Base-by-base conservation (phyloP, 2,888 invertebrate species). In the Gortyna flavago region DNA sequence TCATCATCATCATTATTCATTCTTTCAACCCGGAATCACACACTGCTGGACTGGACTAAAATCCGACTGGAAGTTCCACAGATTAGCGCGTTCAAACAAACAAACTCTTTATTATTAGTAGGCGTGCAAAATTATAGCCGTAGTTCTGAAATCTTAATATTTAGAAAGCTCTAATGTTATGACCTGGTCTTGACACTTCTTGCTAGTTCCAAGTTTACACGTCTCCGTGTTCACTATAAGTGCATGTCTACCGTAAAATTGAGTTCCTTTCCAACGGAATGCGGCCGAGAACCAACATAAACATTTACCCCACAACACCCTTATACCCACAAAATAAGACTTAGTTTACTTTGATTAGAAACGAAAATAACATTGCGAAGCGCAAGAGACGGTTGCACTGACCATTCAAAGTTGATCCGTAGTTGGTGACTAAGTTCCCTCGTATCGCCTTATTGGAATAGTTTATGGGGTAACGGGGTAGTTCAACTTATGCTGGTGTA, bases 231-330 rank as follows among this genome's bases (percentile, higher is more conserved):
- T 69, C 69, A 88, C 90, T 87, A 86, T 85, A 88, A 91, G 90
- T 91, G 90, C 91, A 92, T 90, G 89, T 92, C 92, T 90, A 89
- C 89, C 91, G 93, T 92, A 92, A 94, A 95, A 95, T 94, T 94
- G 93, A 93, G 92, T 92, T 91, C 91, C 90, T 87, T 90, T 90
- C 86, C 85, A 81, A 90, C 88, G 91, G 88, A 93, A 94, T 93
- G 93, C 91, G 89, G 89, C 88, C 89, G 72, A 84, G 77, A 78
- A 80, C 88, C 84, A 88, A 87, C 67, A 79, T 72, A 85, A 83
- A 79, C 18, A 70, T 61, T 59, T 75, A 62, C 21, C 29, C 38
- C 73, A 88, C 68, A 81, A 78, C 79, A 76, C 71, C 75, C 66
- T 71, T 86, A 79, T 62, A 73, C 54, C 76, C 54, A 80, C 77